Evolutionary conservation across 2,113 vertebrate species (phyloP), one percentile per base, ranked within the genome.

Genomic region (Machaerirhynchus nigripectus): DNA sequence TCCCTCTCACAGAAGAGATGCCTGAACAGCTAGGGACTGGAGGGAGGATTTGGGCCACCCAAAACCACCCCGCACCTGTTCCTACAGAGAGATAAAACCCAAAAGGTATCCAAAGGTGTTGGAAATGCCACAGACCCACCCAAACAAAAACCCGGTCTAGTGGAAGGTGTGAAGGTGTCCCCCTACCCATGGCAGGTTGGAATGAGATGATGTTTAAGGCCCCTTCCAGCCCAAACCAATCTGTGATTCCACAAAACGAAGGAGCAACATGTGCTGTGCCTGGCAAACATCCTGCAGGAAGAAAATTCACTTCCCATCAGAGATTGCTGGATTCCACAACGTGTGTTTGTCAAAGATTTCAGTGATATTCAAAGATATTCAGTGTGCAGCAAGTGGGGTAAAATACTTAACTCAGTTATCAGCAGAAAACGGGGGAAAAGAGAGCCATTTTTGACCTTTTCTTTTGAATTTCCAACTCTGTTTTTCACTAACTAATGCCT

Each of bases 401-500:
- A 60, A 89, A 61, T 4, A 84, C 27, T 53, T 57, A 52, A 68
- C 63, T 83, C 61, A 30, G 28, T 31, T 60, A 78, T 30, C 71
- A 86, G 71, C 83, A 92, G 68, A 78, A 89, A 86, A 87, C 5
- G 7, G 55, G 75, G 76, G 10, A 1, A 84, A 90, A 50, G 0
- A 35, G 27, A 20, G 22, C 0, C 5, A 81, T 63, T 79, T 87
- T 33, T 68, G 74, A 91, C 91, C 84, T 94, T 96, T 94, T 26
- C 87, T 84, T 84, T 31, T 42, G 28, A 71, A 73, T 76, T 92
- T 89, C 42, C 84, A 92, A 11, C 55, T 49, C 46, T 80, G 71
- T 35, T 86, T 89, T 87, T 81, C 84, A 37, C 81, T 80, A 94
- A 87, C 57, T 49, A 70, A 92, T 40, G 71, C 60, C 79, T 70